Conservation (phyloP, 2,113 vertebrate genomes). For the Sphaerodactylus townsendi region DNA sequence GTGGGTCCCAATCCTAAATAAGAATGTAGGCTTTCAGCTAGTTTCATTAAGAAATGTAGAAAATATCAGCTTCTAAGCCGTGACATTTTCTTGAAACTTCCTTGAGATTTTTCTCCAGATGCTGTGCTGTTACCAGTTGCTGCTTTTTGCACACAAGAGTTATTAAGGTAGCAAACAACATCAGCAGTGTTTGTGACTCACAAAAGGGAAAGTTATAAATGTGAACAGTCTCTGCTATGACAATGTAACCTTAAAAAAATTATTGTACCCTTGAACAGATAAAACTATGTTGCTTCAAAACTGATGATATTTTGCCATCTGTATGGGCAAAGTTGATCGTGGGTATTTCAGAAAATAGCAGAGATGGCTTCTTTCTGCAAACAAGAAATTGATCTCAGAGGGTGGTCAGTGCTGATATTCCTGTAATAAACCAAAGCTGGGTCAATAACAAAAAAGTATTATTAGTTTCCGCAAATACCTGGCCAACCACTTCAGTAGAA, state of each 20-base stretch:
- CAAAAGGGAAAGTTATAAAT: rapidly evolving
- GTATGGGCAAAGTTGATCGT: rapidly evolving
- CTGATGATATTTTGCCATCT: neutral
- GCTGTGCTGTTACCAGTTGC: neutral
- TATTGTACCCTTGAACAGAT: neutral
- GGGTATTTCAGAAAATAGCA: neutral
- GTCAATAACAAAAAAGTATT: neutral
- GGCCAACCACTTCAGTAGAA: neutral
- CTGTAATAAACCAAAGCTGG: neutral
- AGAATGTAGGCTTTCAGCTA: neutral
- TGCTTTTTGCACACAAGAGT: neutral
- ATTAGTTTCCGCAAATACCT: neutral
- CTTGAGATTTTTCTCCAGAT: neutral
- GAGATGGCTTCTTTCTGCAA: neutral
- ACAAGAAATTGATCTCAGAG: neutral
- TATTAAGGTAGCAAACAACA: neutral
- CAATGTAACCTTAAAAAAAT: neutral
- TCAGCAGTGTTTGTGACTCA: neutral
- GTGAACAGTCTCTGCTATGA: neutral
- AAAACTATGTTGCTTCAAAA: neutral
- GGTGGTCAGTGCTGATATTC: neutral
- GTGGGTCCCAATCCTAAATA: neutral
- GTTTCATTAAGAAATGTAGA: neutral
- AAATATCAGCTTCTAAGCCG: neutral
- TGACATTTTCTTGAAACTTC: neutral